A percentile compares a stretch with the other conserved stretches of the same genome.
phyloP scores from a whole-genome alignment of 92 coral and sea anemone species.

The Micromussa lordhowensis region DNA sequence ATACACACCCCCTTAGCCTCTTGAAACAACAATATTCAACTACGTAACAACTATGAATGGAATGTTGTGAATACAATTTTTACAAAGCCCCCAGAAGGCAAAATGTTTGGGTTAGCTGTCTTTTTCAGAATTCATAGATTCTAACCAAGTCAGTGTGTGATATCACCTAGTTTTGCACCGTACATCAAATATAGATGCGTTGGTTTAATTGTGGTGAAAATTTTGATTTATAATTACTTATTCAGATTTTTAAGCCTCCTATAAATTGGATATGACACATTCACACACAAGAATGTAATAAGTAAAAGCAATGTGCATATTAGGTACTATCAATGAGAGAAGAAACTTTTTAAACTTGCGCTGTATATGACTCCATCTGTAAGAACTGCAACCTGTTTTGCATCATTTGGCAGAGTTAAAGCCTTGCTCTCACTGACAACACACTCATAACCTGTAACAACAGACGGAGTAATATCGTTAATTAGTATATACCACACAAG shows the following conservation, averaged over 20 bases:
- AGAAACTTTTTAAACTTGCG: too few relatives aligned
- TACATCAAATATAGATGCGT: slow-evolving; percentile 10
- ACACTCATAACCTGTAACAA: too few relatives aligned
- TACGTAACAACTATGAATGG: background rate
- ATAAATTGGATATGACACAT: background rate
- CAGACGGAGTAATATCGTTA: too few relatives aligned
- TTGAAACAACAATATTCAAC: background rate
- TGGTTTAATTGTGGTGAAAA: slow-evolving; percentile 18
- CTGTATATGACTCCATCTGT: too few relatives aligned
- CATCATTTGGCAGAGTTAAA: too few relatives aligned
- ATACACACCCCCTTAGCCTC: slow-evolving; percentile 52
- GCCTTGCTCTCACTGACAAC: too few relatives aligned
- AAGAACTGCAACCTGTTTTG: too few relatives aligned
- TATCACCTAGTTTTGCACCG: background rate
- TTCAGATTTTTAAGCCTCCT: background rate
- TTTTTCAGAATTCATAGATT: background rate
- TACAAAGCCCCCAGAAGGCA: background rate
- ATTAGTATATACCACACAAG: too few relatives aligned
- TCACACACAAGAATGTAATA: background rate
- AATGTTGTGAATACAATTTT: background rate
- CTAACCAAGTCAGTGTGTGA: background rate
- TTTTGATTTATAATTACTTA: background rate
- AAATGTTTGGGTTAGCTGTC: background rate
- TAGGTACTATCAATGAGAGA: background rate
- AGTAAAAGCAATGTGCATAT: background rate